These are phyloP conservation scores for Syritta pipiens DNA, from an alignment of 2,888 invertebrate species.

Conservation along the genomic window DNA sequence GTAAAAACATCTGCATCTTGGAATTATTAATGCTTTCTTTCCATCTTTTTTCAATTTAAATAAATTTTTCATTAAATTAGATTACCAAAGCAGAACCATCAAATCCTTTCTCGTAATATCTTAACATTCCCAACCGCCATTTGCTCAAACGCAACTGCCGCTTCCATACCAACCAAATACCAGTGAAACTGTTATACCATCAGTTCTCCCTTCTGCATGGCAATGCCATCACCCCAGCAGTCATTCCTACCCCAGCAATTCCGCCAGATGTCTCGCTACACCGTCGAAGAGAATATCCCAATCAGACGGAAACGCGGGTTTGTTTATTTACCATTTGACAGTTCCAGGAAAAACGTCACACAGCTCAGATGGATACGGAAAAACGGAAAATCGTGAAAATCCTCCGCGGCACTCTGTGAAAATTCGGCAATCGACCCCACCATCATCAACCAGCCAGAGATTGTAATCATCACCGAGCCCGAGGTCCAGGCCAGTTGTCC, in stretches of 20 bases:
- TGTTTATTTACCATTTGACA: conserved; percentile 77
- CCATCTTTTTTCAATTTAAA: too few species aligned
- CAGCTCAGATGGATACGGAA: conserved; percentile 75
- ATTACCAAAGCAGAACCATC: too few species aligned
- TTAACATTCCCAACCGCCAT: too few species aligned
- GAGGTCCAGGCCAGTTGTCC: too few species aligned
- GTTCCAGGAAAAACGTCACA: conserved; percentile 78
- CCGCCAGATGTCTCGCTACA: conserved; percentile 33
- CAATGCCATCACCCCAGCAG: conserved; percentile 22
- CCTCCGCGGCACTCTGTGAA: conserved; percentile 60
- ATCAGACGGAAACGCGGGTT: conserved; percentile 69
- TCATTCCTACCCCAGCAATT: background rate
- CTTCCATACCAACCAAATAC: background rate
- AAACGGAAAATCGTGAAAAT: conserved; percentile 63
- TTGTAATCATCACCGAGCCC: background rate
- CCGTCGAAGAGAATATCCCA: conserved; percentile 22
- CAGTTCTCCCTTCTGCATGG: conserved; percentile 24
- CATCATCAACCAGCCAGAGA: background rate
- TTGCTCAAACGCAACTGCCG: conserved; percentile 29
- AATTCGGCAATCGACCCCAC: conserved; percentile 32
- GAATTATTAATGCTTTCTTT: too few species aligned
- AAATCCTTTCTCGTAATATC: too few species aligned
- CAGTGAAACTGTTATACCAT: conserved; percentile 47
- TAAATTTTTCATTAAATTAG: too few species aligned
- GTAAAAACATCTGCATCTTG: too few species aligned